These are phyloP conservation scores for Eupelmus urozonus DNA, from an alignment of 2,888 invertebrate genomes.

Conservation along the genomic window DNA sequence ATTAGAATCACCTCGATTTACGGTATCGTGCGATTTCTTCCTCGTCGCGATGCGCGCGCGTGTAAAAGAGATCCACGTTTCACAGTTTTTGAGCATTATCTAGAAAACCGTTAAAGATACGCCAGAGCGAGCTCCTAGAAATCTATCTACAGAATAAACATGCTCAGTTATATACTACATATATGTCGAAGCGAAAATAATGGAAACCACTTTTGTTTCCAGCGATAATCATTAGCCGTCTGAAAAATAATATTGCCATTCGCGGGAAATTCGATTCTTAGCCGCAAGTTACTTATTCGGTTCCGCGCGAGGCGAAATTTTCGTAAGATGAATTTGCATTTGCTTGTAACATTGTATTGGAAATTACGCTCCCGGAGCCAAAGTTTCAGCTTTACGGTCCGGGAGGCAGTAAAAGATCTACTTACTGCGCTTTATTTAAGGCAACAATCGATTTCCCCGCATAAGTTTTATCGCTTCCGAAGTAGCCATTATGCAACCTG, in stretches of 20 bases:
- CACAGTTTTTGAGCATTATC: slow-evolving; percentile 4
- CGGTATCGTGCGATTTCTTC: too few species aligned
- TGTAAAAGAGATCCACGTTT: neutral
- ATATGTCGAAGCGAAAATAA: too few species aligned
- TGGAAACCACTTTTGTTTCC: too few species aligned
- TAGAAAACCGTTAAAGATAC: slow-evolving; percentile 27
- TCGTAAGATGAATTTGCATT: too few species aligned
- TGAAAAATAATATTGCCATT: too few species aligned
- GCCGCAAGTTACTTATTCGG: too few species aligned
- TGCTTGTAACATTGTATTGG: neutral
- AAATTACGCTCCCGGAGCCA: neutral
- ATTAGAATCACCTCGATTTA: too few species aligned
- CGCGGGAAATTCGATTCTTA: too few species aligned
- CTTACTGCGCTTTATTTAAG: neutral
- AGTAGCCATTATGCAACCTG: slow-evolving; percentile 12
- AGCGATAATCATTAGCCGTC: too few species aligned
- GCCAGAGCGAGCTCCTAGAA: neutral
- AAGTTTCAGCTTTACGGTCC: neutral
- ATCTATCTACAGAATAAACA: slow-evolving; percentile 4
- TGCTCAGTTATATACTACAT: too few species aligned
- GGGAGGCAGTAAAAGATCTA: neutral
- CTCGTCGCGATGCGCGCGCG: too few species aligned
- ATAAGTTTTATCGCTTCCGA: slow-evolving; percentile 9
- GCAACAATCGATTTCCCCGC: slow-evolving; percentile 22
- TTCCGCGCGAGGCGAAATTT: too few species aligned